Base-by-base conservation (phyloP, 1,140 invertebrate genomes). In the Aphaenogaster ashmeadi region DNA sequence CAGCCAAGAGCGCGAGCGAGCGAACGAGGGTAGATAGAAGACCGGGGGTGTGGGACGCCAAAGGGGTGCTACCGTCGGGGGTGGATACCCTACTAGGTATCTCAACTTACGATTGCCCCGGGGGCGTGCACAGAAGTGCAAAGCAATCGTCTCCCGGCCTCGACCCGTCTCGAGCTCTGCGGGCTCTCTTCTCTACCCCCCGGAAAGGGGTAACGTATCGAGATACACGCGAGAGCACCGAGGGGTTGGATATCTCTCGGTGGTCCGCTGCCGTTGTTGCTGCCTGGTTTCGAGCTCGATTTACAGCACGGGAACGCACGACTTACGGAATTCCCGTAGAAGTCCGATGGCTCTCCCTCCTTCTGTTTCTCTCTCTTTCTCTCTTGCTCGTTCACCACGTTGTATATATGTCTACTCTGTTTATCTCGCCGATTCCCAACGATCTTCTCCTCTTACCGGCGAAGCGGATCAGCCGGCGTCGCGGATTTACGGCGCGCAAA, bases 51-150 rank as follows among this genome's bases (percentile, higher is more conserved):
- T 13, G 36, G 27, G 64, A 44, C 52, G 41, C 47, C 36, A 58
- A 79, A 81, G 75, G 36, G 71, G 62, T 41, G 52, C 36, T 13
- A 85, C 47, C 72, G 50, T 64, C 27, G 66, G 85, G 38, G 85
- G 54, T 69, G 62, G 74, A 71, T 90, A 88, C 86, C 89, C 87
- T 79, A 88, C 87, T 91, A 85, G 90, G 89, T 91, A 91, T 91
- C 90, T 91, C 89, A 88, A 91, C 87, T 91, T 89, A 91, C 89
- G 90, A 91, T 91, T 91, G 89, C 90, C 90, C 84, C 84, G 89
- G 87, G 89, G 89, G 90, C 89, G 90, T 91, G 90, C 90, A 91
- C 90, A 89, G 89, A 91, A 91, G 90, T 91, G 90, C 90, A 91
- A 91, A 91, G 90, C 90, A 91, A 91, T 91, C 90, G 90, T 91